phyloP scores from a whole-genome alignment of 2,113 vertebrate species.

The Equus quagga region DNA sequence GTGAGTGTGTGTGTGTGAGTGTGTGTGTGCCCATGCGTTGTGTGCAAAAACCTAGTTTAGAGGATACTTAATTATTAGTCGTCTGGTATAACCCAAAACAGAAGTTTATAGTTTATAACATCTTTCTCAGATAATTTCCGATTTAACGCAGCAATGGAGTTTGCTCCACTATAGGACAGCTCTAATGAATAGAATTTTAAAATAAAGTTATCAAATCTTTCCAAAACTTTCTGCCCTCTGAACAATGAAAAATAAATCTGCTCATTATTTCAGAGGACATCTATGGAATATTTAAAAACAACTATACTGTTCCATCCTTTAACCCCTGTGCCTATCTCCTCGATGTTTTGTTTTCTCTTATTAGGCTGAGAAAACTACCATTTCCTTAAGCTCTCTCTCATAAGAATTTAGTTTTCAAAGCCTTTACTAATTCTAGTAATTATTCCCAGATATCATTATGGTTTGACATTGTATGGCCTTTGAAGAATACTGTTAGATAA shows the following conservation, averaged over 20 bases:
- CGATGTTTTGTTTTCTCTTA: neutral
- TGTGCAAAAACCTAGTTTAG: neutral
- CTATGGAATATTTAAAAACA: neutral
- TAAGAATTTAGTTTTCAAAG: neutral
- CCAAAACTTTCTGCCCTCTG: neutral
- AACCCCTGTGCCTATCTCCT: neutral
- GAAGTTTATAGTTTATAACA: neutral
- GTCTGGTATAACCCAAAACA: neutral
- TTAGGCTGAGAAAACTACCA: neutral
- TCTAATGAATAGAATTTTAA: neutral
- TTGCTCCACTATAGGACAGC: neutral
- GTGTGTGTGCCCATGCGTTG: too few relatives aligned
- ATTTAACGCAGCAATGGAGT: neutral
- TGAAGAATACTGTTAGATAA: neutral
- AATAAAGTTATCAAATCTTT: conserved; percentile 14
- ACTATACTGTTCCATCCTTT: neutral
- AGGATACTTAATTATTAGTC: neutral
- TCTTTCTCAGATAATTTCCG: neutral
- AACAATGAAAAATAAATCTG: neutral
- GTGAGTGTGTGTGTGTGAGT: neutral
- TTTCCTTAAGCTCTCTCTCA: neutral
- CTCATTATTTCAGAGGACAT: neutral
- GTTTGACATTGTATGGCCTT: neutral
- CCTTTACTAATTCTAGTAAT: neutral
- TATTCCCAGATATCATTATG: neutral